phyloP scores from a whole-genome alignment of 2,888 invertebrate genomes.

The Drosophila pseudotakahashii region DNA sequence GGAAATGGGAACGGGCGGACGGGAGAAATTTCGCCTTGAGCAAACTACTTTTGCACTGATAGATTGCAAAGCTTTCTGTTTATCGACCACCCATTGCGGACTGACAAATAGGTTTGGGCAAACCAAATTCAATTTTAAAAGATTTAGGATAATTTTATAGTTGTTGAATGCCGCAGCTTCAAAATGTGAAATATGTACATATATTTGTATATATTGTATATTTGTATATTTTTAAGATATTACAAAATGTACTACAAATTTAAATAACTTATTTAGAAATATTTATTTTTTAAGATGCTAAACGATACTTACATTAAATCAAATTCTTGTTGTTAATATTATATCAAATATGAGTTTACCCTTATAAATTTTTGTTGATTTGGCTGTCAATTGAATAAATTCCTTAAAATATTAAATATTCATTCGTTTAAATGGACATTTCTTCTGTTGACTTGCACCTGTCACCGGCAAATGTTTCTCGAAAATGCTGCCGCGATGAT shows the following conservation, averaged over 20 bases:
- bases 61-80: constrained; percentile 59
- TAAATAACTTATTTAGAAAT: too few relatives aligned
- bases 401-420: neutral
- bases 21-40: constrained; percentile 6
- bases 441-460: constrained; percentile 8
- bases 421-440: constrained; percentile 15
- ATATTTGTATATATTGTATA: too few relatives aligned
- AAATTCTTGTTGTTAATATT: too few relatives aligned
- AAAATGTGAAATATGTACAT: too few relatives aligned
- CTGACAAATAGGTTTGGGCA: constrained; percentile 27
- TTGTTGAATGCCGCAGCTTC: too few relatives aligned
- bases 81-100: constrained; percentile 55
- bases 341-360: neutral
- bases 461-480: constrained; percentile 31
- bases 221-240: too few relatives aligned
- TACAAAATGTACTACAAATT: too few relatives aligned
- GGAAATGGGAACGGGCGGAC: neutral
- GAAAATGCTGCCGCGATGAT: constrained; percentile 25
- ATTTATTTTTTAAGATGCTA: too few relatives aligned
- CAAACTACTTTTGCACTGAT: constrained; percentile 54
- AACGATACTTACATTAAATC: too few relatives aligned
- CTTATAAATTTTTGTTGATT: too few relatives aligned
- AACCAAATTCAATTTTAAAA: too few relatives aligned
- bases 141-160: too few relatives aligned
- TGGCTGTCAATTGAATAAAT: neutral